A percentile compares a stretch with the other conserved stretches of the same genome.
These are phyloP conservation scores for Coptodon bakossiorum DNA, from an alignment of 2,113 vertebrate species.

Conservation along the genomic window DNA sequence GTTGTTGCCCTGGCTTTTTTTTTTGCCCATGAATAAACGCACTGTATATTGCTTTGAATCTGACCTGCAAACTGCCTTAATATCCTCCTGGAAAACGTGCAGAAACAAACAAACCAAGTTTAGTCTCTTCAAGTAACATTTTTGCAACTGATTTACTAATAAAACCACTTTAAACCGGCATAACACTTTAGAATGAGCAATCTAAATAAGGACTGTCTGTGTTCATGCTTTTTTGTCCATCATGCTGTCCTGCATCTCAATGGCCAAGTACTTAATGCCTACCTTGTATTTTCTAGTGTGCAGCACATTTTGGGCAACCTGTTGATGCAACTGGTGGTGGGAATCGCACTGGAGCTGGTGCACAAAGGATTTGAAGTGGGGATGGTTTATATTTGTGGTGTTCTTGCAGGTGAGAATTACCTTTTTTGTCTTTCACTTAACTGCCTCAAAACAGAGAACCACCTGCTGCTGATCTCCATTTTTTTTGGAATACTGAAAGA, in stretches of 20 bases:
- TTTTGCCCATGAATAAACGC: not conserved
- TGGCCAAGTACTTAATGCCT: not conserved
- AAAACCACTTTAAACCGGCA: not conserved
- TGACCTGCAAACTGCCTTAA: not conserved
- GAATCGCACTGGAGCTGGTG: slow-evolving; percentile 86
- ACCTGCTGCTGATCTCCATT: not conserved
- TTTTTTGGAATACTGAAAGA: not conserved
- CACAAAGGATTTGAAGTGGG: slow-evolving; percentile 88
- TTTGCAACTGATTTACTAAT: not conserved
- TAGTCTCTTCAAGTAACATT: not conserved
- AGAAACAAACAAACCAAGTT: not conserved
- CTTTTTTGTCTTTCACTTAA: not conserved
- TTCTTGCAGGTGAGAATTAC: slow-evolving; percentile 77
- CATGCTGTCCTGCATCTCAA: not conserved
- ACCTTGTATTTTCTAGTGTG: slow-evolving; percentile 61
- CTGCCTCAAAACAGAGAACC: not conserved
- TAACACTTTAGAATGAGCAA: not conserved
- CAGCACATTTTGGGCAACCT: slow-evolving; percentile 86
- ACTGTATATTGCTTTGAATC: not conserved
- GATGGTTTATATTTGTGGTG: slow-evolving; percentile 83
- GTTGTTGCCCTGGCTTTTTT: not conserved
- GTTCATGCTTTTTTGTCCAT: not conserved
- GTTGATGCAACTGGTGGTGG: slow-evolving; percentile 81
- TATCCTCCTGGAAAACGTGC: not conserved
- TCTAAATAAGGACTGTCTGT: rapidly evolving